phyloP scores from a whole-genome alignment of 2,888 invertebrate genomes.

The Cataglyphis altisquamis region DNA sequence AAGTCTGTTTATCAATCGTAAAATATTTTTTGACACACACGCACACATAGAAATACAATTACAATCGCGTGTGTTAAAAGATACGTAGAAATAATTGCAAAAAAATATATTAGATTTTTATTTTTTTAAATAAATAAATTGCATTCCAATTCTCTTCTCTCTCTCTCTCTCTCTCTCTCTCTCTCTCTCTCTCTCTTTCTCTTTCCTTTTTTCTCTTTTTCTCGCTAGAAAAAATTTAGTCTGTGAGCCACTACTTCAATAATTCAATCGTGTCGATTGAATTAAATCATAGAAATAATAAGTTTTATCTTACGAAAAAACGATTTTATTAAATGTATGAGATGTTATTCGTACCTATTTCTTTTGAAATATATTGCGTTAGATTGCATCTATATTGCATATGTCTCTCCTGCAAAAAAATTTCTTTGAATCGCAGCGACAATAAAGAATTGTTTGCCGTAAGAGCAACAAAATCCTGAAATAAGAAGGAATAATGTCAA shows the following conservation, averaged over 20 bases:
- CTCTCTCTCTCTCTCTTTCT: neutral
- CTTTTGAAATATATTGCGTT: neutral
- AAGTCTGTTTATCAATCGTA: neutral
- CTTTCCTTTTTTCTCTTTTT: no score
- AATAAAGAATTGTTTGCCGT: slow-evolving; percentile 23
- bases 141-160: slow-evolving; percentile 13
- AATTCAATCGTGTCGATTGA: neutral
- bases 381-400: neutral
- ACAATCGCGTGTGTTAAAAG: neutral
- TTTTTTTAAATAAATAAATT: slow-evolving; percentile 4
- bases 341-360: neutral
- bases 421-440: neutral
- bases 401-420: neutral
- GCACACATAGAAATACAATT: neutral
- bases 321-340: neutral
- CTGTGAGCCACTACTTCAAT: neutral
- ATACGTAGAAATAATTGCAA: slow-evolving; percentile 4
- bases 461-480: slow-evolving; percentile 11
- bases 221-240: neutral
- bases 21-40: slow-evolving; percentile 8
- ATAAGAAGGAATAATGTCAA: slow-evolving; percentile 12
- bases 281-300: neutral
- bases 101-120: slow-evolving; percentile 9
- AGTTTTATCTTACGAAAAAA: neutral
- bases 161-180: neutral